Percentiles rank a stretch among this genome's conserved stretches.
phyloP scores from a whole-genome alignment of 1,140 invertebrate species.

The Drosophila ambigua region DNA sequence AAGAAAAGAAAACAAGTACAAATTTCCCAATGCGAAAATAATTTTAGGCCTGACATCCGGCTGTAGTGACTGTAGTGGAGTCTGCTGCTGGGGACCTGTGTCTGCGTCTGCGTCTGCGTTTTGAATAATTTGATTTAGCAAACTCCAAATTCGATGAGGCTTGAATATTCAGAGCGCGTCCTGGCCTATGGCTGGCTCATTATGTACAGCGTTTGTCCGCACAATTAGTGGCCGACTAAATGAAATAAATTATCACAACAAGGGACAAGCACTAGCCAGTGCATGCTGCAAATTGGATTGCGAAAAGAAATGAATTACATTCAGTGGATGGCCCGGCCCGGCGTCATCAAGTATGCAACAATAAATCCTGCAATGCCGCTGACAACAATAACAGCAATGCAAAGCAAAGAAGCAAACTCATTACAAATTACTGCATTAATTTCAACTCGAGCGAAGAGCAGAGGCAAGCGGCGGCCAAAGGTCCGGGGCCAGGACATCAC shows the following conservation, averaged over 20 bases:
- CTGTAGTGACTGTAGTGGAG: conserved; percentile 1
- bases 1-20: conserved; percentile 3
- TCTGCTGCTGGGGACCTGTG: too few relatives aligned
- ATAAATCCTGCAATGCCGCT: conserved; percentile 59
- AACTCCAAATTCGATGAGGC: conserved; percentile 24
- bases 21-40: conserved; percentile 44
- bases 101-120: conserved; percentile 12
- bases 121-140: conserved; percentile 69
- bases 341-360: conserved; percentile 56
- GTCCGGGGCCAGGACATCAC: too few relatives aligned
- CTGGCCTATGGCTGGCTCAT: conserved; percentile 31
- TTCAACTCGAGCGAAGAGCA: conserved; percentile 59
- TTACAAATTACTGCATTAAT: conserved; percentile 82
- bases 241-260: conserved; percentile 73
- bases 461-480: conserved; percentile 18
- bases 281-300: conserved; percentile 47
- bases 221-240: conserved; percentile 60
- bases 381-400: conserved; percentile 29
- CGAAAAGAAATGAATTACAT: conserved; percentile 39
- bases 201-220: conserved; percentile 34
- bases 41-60: conserved; percentile 51
- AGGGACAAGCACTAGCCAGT: conserved; percentile 59
- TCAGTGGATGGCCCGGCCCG: conserved; percentile 16
- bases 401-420: conserved; percentile 66
- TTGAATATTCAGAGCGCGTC: conserved; percentile 45